These are phyloP conservation scores for Heliconius ethilla DNA, from an alignment of 2,888 invertebrate genomes.

Conservation along the genomic window DNA sequence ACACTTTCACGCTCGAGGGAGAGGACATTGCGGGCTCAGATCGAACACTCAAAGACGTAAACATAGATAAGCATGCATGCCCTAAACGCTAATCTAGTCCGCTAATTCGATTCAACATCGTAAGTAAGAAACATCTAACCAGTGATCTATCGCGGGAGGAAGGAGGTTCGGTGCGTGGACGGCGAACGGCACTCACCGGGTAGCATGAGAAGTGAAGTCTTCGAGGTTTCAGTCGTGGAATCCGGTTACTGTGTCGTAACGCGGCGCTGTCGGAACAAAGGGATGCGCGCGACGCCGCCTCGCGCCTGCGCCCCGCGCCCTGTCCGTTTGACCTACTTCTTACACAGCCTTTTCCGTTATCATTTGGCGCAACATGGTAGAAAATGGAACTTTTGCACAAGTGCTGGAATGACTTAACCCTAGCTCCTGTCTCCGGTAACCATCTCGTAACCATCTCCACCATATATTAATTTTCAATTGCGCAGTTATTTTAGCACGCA, in stretches of 20 bases:
- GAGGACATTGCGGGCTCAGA: constrained; percentile 62
- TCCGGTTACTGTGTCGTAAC: constrained; percentile 54
- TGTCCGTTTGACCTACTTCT: constrained; percentile 60
- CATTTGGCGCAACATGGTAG: constrained; percentile 41
- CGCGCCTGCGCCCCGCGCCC: constrained; percentile 57
- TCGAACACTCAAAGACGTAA: constrained; percentile 68
- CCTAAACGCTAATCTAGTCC: constrained; percentile 73
- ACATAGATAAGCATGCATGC: constrained; percentile 77
- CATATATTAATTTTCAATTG: constrained; percentile 11
- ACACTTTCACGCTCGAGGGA: constrained; percentile 66
- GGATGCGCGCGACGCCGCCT: constrained; percentile 49
- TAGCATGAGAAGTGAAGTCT: constrained; percentile 53
- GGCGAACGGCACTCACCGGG: constrained; percentile 63
- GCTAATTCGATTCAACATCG: constrained; percentile 61
- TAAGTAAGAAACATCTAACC: constrained; percentile 61
- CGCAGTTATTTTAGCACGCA: constrained; percentile 12
- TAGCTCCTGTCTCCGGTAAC: not conserved
- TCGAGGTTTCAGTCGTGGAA: constrained; percentile 55
- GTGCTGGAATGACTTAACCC: constrained; percentile 11
- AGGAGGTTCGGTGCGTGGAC: constrained; percentile 39
- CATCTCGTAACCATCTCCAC: no score
- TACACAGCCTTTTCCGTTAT: constrained; percentile 46
- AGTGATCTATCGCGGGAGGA: constrained; percentile 57
- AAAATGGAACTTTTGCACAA: constrained; percentile 28
- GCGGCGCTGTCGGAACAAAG: constrained; percentile 47